These are phyloP conservation scores for Synanthedon tipuliformis DNA, from an alignment of 2,888 invertebrate species.

Conservation along the genomic window DNA sequence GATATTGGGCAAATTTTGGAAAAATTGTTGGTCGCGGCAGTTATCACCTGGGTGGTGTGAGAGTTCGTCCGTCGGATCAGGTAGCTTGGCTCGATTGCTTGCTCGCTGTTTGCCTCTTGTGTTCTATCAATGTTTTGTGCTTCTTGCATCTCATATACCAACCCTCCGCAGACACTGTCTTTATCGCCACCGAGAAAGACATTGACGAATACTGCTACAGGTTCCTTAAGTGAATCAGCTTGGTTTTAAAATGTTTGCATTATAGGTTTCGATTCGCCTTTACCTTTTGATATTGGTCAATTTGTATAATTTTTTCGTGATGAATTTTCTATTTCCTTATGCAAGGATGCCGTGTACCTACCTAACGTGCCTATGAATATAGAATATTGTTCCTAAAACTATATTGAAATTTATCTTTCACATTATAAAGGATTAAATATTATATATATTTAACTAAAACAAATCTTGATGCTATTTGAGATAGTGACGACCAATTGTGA, in stretches of 20 bases:
- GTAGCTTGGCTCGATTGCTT: conserved; percentile 82
- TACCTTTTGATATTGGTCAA: no score
- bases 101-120: conserved; percentile 75
- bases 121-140: conserved; percentile 75
- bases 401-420: no score
- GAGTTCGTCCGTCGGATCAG: conserved; percentile 79
- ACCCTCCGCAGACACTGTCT: conserved; percentile 23
- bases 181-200: conserved; percentile 39
- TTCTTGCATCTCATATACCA: conserved; percentile 72
- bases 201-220: conserved; percentile 48
- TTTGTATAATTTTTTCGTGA: no score
- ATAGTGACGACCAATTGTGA: no score
- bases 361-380: no score
- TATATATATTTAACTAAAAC: no score
- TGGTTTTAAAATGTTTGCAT: conserved; percentile 19
- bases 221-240: conserved; percentile 29
- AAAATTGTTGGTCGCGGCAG: conserved; percentile 42
- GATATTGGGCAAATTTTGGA: conserved; percentile 35
- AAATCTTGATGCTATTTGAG: no score
- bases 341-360: no score
- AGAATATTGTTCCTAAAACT: no score
- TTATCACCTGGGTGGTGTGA: conserved; percentile 63
- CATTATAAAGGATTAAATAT: no score
- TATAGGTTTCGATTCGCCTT: conserved; percentile 3
- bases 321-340: no score